Percentiles rank a stretch among this genome's conserved stretches.
phyloP scores from a whole-genome alignment of 2,888 invertebrate genomes.

The Macropis europaea region DNA sequence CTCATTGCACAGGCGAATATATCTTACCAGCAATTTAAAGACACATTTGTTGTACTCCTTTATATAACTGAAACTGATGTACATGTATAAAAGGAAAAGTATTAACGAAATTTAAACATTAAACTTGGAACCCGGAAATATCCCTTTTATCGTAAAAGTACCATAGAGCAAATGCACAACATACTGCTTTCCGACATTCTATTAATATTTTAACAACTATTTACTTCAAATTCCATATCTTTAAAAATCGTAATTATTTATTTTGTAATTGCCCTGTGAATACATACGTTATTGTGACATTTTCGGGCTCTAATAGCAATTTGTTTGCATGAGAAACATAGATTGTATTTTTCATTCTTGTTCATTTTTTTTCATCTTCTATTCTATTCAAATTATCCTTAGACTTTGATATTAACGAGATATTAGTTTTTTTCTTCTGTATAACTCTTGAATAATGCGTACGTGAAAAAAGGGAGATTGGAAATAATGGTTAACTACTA shows the following conservation, averaged over 20 bases:
- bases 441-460: conserved; percentile 53
- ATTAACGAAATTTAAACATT: conserved; percentile 43
- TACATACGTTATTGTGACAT: conserved; percentile 37
- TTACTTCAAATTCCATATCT: background rate
- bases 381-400: conserved; percentile 49
- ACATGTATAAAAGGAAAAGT: conserved; percentile 39
- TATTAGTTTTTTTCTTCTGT: conserved; percentile 39
- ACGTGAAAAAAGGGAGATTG: conserved; percentile 57
- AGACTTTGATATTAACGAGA: conserved; percentile 53
- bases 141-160: conserved; percentile 29
- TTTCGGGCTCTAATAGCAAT: conserved; percentile 57
- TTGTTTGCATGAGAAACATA: conserved; percentile 63
- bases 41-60: background rate
- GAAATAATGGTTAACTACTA: conserved; percentile 51
- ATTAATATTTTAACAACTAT: background rate
- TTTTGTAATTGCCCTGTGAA: conserved; percentile 8
- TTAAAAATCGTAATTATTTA: conserved; percentile 5
- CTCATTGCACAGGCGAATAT: conserved; percentile 21
- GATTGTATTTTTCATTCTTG: conserved; percentile 62
- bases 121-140: conserved; percentile 53
- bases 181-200: conserved; percentile 1
- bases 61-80: conserved; percentile 18
- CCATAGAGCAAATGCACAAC: conserved; percentile 1
- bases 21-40: conserved; percentile 25
- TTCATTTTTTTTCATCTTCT: conserved; percentile 47